Evolutionary conservation across 2,888 invertebrate genomes (phyloP).

Genomic region (Cylloceria caligata): DNA sequence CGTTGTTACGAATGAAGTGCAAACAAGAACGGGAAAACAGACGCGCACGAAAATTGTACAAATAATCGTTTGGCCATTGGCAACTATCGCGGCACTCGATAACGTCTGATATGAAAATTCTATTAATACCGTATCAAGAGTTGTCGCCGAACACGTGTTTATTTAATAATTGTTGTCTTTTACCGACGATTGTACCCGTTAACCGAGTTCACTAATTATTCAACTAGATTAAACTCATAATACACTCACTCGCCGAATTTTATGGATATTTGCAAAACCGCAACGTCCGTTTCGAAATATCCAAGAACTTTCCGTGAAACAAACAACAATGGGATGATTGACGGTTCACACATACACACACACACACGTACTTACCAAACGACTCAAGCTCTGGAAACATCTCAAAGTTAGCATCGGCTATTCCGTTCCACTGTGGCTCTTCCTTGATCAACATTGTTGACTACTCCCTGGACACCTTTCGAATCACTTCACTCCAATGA

Average conservation of each 20-base stretch:
- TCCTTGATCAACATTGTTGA: slow-evolving; percentile 78
- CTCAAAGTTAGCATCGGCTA: slow-evolving; percentile 72
- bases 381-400: slow-evolving; percentile 79
- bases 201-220: neutral
- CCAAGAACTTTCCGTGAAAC: neutral
- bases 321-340: slow-evolving; percentile 19
- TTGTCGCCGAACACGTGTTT: slow-evolving; percentile 38
- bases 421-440: slow-evolving; percentile 75
- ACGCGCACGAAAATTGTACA: neutral
- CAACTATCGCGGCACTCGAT: neutral
- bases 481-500: slow-evolving; percentile 1
- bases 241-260: neutral
- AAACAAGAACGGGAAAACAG: neutral
- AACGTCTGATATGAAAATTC: slow-evolving; percentile 18
- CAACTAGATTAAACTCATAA: neutral
- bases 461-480: slow-evolving; percentile 21
- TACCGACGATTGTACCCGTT: slow-evolving; percentile 10
- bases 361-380: slow-evolving; percentile 74
- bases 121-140: slow-evolving; percentile 39
- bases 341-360: slow-evolving; percentile 18
- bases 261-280: neutral
- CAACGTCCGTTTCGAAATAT: neutral
- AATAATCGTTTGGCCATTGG: neutral
- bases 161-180: slow-evolving; percentile 31
- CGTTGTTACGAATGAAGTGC: neutral